Evolutionary conservation across 64 coral and sea anemone species (phyloP).

Genomic region (Astreopora myriophthalma): DNA sequence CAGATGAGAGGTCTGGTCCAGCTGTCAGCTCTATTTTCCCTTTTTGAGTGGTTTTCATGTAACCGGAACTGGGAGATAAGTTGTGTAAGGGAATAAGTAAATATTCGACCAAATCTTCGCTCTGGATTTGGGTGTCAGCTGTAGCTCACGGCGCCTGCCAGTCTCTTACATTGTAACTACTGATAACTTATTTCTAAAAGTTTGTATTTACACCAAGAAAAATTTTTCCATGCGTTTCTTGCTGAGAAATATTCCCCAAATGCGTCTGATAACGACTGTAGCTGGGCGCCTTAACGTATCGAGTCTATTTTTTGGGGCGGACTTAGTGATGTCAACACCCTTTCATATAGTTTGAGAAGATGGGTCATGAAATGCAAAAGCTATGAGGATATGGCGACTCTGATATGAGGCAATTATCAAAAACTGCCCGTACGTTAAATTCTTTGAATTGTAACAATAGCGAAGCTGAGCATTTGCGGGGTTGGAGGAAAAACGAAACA

Average conservation of each 20-base stretch:
- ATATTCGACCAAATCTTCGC: conserved; percentile 21
- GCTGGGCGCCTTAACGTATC: not conserved
- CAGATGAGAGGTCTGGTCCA: not conserved
- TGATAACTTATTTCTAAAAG: not conserved
- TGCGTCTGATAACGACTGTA: not conserved
- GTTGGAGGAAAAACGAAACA: not conserved
- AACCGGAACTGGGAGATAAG: conserved; percentile 36
- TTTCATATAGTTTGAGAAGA: conserved; percentile 4
- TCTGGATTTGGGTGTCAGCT: conserved; percentile 9
- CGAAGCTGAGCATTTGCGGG: not conserved
- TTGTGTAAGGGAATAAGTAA: conserved; percentile 41
- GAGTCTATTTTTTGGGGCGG: not conserved
- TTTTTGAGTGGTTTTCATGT: conserved; percentile 42
- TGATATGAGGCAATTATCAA: not conserved
- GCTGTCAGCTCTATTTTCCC: conserved; percentile 29
- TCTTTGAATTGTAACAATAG: not conserved
- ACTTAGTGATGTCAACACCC: conserved; percentile 30
- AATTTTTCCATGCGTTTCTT: not conserved
- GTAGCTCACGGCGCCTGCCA: not conserved
- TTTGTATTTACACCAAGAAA: not conserved
- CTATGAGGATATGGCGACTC: not conserved
- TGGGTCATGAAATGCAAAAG: not conserved
- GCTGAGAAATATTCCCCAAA: not conserved
- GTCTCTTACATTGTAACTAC: not conserved
- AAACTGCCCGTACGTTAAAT: not conserved